Percentiles rank a stretch among this genome's conserved stretches.
Evolutionary conservation across 2,113 vertebrate genomes (phyloP).

Genomic region (Alosa alosa): DNA sequence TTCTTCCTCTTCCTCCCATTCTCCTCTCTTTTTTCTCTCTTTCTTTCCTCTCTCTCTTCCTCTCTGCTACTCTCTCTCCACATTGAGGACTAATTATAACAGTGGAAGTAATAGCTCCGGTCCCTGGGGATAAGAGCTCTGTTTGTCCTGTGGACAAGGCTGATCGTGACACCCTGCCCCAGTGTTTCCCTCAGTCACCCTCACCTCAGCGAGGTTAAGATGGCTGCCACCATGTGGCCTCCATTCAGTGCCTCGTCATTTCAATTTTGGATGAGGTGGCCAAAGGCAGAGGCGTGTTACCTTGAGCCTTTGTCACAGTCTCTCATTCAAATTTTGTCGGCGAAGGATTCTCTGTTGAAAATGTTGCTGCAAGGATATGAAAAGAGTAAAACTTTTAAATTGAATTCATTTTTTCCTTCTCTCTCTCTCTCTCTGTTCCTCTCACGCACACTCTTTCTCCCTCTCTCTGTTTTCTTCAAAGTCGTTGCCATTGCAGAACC

Average conservation of each 20-base stretch:
- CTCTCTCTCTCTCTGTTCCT: background rate
- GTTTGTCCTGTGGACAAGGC: conserved; percentile 1
- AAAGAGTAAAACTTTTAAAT: background rate
- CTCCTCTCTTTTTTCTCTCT: background rate
- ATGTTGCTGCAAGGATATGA: background rate
- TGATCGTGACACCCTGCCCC: background rate
- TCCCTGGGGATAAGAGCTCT: background rate
- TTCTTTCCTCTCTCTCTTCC: background rate
- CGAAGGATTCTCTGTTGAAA: background rate
- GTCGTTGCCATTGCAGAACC: background rate
- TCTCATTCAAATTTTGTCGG: background rate
- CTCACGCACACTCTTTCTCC: background rate
- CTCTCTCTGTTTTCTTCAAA: background rate
- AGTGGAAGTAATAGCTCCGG: background rate
- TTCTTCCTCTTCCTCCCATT: background rate
- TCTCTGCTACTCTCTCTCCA: background rate
- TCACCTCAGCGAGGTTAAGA: background rate
- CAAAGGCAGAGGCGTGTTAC: background rate
- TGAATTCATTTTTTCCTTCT: background rate
- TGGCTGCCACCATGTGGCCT: background rate
- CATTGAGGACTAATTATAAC: background rate
- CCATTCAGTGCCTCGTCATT: background rate
- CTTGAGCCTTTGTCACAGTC: conserved; percentile 2
- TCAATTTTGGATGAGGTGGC: background rate
- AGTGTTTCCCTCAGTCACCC: background rate